A percentile compares a stretch with the other conserved stretches of the same genome.
Conservation (phyloP, 1,140 invertebrate genomes). For the Drosophila albomicans region DNA sequence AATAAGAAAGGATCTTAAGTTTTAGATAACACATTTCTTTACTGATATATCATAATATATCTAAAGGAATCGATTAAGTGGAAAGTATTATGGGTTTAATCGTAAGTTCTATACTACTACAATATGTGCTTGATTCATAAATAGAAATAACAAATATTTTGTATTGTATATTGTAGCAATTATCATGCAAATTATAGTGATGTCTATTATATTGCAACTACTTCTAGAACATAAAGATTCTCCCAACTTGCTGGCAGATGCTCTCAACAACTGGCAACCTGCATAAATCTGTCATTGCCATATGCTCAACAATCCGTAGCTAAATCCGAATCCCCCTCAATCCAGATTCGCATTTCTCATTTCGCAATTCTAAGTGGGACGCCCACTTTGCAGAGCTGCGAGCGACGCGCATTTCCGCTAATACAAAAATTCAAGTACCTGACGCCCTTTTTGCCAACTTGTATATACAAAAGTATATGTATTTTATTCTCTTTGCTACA, state of each 20-base stretch:
- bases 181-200: too few relatives aligned
- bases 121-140: too few relatives aligned
- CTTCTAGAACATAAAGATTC: not conserved
- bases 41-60: too few relatives aligned
- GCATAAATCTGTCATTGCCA: constrained; percentile 53
- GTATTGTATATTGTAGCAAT: too few relatives aligned
- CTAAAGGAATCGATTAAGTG: too few relatives aligned
- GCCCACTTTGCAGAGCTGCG: constrained; percentile 61
- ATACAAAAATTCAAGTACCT: constrained; percentile 53
- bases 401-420: constrained; percentile 70
- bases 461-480: not conserved
- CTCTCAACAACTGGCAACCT: constrained; percentile 17
- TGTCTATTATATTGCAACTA: too few relatives aligned
- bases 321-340: not conserved
- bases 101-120: too few relatives aligned
- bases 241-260: not conserved
- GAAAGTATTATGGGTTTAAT: too few relatives aligned
- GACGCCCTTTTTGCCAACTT: constrained; percentile 54
- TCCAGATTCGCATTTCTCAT: constrained; percentile 9
- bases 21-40: too few relatives aligned
- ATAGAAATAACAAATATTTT: too few relatives aligned
- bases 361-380: constrained; percentile 35
- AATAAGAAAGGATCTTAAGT: too few relatives aligned
- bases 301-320: constrained; percentile 27
- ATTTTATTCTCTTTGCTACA: not conserved